These are phyloP conservation scores for Druceiella hillmani DNA, from an alignment of 2,888 invertebrate species.

Conservation along the genomic window DNA sequence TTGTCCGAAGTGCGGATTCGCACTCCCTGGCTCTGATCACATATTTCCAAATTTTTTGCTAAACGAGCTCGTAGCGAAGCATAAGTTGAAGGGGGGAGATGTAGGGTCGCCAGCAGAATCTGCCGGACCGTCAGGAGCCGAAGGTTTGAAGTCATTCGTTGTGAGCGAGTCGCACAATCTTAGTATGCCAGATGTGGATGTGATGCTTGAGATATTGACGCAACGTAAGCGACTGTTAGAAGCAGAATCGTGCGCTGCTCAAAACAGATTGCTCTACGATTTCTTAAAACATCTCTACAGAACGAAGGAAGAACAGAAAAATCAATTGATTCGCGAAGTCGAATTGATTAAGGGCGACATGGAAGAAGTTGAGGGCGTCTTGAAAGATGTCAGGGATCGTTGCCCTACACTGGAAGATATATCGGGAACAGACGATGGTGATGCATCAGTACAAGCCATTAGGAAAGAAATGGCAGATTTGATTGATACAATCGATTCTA, in stretches of 20 bases:
- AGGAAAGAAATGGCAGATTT: slow-evolving; percentile 52
- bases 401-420: slow-evolving; percentile 55
- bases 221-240: slow-evolving; percentile 75
- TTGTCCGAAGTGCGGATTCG: slow-evolving; percentile 80
- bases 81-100: slow-evolving; percentile 44
- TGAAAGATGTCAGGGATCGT: slow-evolving; percentile 52
- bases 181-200: slow-evolving; percentile 73
- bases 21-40: slow-evolving; percentile 61
- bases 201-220: slow-evolving; percentile 72
- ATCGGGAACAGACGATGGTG: slow-evolving; percentile 40
- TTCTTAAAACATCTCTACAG: slow-evolving; percentile 73
- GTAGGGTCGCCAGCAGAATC: slow-evolving; percentile 15
- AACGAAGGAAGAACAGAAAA: slow-evolving; percentile 63
- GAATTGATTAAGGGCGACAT: slow-evolving; percentile 70
- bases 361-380: slow-evolving; percentile 62
- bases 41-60: slow-evolving; percentile 84
- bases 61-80: slow-evolving; percentile 74
- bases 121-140: slow-evolving; percentile 35
- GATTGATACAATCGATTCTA: slow-evolving; percentile 51
- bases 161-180: slow-evolving; percentile 66
- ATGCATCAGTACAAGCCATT: slow-evolving; percentile 49
- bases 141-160: slow-evolving; percentile 57
- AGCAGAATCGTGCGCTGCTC: slow-evolving; percentile 73
- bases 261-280: slow-evolving; percentile 76
- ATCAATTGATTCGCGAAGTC: slow-evolving; percentile 65